Percentiles rank a stretch among this genome's conserved stretches.
Evolutionary conservation across 2,797 vertebrate species (phyloP).

Genomic region (Morus bassanus): DNA sequence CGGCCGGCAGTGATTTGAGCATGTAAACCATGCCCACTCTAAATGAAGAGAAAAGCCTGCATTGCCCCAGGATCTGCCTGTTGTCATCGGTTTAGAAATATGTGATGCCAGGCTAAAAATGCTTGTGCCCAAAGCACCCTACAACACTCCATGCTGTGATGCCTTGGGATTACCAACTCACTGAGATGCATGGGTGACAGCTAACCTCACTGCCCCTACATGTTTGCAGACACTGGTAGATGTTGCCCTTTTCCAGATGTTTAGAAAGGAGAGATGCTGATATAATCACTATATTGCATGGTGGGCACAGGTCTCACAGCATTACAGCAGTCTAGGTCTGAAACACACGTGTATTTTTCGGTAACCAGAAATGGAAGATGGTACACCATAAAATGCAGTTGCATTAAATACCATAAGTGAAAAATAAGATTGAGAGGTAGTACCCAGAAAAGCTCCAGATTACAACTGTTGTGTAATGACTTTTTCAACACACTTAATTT

Average conservation of each 20-base stretch:
- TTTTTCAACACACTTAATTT: constrained; percentile 18
- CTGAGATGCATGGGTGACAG: neutral
- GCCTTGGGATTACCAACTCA: neutral
- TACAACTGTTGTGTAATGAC: neutral
- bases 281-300: neutral
- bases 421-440: neutral
- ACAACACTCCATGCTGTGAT: neutral
- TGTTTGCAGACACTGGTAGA: neutral
- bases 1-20: neutral
- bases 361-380: neutral
- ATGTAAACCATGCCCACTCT: neutral
- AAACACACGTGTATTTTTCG: fast-evolving
- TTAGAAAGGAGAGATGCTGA: neutral
- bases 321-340: neutral
- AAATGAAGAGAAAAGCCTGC: neutral
- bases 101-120: neutral
- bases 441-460: neutral
- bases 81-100: neutral
- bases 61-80: neutral
- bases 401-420: neutral
- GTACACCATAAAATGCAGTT: neutral
- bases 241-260: neutral
- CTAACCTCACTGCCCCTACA: neutral
- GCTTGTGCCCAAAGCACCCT: neutral
- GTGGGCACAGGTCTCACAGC: fast-evolving